phyloP scores from a whole-genome alignment of 2,888 invertebrate genomes.

The Palloptera scutellata region DNA sequence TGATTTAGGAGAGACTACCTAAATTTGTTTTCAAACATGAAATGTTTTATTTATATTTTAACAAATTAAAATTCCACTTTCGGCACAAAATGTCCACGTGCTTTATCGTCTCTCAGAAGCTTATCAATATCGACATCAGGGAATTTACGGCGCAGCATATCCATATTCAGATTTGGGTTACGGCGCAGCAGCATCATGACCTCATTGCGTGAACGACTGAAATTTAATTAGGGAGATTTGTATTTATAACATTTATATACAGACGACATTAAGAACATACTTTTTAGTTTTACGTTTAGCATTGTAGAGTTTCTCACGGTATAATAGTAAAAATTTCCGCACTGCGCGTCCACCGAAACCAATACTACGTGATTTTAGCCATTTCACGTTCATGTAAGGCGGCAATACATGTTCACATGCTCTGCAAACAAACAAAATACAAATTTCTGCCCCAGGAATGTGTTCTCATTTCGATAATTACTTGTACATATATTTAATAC shows the following conservation, averaged over 20 bases:
- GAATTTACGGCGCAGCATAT: constrained; percentile 75
- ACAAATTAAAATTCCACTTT: constrained; percentile 49
- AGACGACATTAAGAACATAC: constrained; percentile 55
- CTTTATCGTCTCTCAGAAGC: constrained; percentile 68
- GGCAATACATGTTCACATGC: constrained; percentile 74
- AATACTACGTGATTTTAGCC: constrained; percentile 70
- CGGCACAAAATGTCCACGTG: constrained; percentile 71
- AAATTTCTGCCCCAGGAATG: too few species aligned
- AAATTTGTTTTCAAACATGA: constrained; percentile 27
- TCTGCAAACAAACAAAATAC: constrained; percentile 44
- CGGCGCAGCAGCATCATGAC: constrained; percentile 75
- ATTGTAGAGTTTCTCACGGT: constrained; percentile 73
- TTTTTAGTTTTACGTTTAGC: constrained; percentile 68
- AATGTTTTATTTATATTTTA: constrained; percentile 33
- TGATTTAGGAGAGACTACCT: constrained; percentile 2
- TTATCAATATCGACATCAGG: constrained; percentile 80
- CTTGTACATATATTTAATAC: constrained; percentile 69
- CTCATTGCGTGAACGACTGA: constrained; percentile 71
- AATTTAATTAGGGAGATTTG: constrained; percentile 22
- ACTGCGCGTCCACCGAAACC: constrained; percentile 70
- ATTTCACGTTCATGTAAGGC: constrained; percentile 72
- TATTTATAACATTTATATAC: constrained; percentile 2
- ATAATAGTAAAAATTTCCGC: constrained; percentile 69
- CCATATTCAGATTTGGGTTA: constrained; percentile 79
- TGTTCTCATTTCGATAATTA: constrained; percentile 38